These are phyloP conservation scores for Meghimatium bilineatum DNA, from an alignment of 2,888 invertebrate genomes.

Conservation along the genomic window DNA sequence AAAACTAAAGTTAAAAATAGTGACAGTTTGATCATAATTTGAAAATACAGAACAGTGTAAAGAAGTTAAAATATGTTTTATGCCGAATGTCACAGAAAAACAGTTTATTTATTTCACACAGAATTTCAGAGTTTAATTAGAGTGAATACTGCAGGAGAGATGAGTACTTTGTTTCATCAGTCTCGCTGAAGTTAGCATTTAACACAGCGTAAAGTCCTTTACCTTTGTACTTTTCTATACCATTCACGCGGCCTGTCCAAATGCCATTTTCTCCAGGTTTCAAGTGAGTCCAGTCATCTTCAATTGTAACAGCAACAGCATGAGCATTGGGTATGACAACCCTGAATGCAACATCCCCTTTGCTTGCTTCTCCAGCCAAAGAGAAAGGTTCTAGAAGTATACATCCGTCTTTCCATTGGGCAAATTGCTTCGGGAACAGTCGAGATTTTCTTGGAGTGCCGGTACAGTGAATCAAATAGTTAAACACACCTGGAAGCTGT, in stretches of 20 bases:
- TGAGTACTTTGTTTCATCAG: constrained; percentile 71
- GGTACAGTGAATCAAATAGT: constrained; percentile 75
- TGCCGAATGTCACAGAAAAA: too few species aligned
- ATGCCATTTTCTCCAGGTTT: constrained; percentile 63
- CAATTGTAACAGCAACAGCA: constrained; percentile 75
- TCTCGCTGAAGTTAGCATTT: constrained; percentile 74
- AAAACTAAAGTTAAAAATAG: too few species aligned
- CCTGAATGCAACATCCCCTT: constrained; percentile 63
- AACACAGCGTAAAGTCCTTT: constrained; percentile 68
- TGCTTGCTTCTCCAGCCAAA: constrained; percentile 57
- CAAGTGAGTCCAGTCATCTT: constrained; percentile 76
- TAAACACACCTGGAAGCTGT: constrained; percentile 76
- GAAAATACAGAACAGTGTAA: not conserved
- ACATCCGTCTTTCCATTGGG: constrained; percentile 77
- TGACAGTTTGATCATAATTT: not conserved
- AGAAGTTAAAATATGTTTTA: not conserved
- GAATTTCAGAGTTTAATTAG: constrained; percentile 37
- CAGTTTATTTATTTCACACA: too few species aligned
- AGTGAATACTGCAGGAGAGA: constrained; percentile 73
- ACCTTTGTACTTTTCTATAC: constrained; percentile 63
- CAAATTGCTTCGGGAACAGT: constrained; percentile 77
- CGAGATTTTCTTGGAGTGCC: constrained; percentile 57
- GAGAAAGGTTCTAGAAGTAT: constrained; percentile 69
- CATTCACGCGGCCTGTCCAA: constrained; percentile 68
- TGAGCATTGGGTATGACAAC: constrained; percentile 72